Evolutionary conservation across 2,113 vertebrate species (phyloP).

Genomic region (Dasyprocta punctata): DNA sequence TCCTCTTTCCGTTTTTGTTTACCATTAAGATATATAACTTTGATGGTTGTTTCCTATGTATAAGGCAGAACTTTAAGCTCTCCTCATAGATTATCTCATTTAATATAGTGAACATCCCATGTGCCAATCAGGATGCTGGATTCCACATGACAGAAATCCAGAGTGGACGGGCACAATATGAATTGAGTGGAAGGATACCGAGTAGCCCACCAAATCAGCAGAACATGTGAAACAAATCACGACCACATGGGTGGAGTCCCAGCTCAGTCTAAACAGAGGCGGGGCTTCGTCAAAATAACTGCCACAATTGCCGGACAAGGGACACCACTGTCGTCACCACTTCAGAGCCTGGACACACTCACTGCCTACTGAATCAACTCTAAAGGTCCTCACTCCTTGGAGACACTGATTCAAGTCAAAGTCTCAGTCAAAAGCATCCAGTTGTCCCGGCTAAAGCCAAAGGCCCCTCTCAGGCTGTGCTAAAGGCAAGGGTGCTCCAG

Average conservation of each 20-base stretch:
- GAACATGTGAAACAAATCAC: background rate
- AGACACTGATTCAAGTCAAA: background rate
- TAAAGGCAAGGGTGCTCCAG: too few species aligned
- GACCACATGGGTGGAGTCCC: too few species aligned
- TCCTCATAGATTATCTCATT: background rate
- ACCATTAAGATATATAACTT: background rate
- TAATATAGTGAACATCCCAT: too few species aligned
- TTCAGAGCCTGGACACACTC: rapidly evolving
- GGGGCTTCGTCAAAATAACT: background rate
- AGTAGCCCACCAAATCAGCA: background rate
- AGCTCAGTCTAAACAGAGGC: background rate
- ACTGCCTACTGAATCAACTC: rapidly evolving
- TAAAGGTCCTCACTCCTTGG: background rate
- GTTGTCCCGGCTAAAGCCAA: background rate
- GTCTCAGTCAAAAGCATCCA: background rate
- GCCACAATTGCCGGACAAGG: too few species aligned
- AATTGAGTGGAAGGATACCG: background rate
- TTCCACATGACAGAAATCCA: background rate
- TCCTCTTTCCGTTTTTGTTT: background rate
- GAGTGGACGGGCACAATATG: background rate
- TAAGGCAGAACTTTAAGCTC: background rate
- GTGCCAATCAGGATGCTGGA: background rate
- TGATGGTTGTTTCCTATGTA: background rate
- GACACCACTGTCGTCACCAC: background rate
- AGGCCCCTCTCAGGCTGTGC: background rate